Percentiles rank a stretch among this genome's conserved stretches.
Evolutionary conservation across 30 jellyfish, hydroid and myxozoan genomes (phyloP).

Genomic region (Aurelia sp.): DNA sequence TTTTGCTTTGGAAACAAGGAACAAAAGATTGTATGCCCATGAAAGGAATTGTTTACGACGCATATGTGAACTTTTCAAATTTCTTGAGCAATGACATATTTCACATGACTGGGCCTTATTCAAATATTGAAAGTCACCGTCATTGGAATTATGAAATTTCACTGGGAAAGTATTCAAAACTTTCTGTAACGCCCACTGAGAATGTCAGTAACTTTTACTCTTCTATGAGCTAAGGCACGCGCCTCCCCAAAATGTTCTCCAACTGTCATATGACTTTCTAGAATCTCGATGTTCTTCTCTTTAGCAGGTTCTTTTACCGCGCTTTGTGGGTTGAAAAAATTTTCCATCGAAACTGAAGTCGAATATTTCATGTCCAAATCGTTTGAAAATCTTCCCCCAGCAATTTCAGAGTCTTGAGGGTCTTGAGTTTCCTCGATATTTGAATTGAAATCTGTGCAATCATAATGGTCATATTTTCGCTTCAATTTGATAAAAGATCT

Average conservation of each 20-base stretch:
- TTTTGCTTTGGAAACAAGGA: too few relatives aligned
- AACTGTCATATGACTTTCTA: too few relatives aligned
- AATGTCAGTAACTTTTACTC: conserved; percentile 46
- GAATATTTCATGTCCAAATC: conserved; percentile 9
- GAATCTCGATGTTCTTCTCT: too few relatives aligned
- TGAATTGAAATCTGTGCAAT: background rate
- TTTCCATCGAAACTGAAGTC: background rate
- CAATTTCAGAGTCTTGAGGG: background rate
- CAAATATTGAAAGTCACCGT: too few relatives aligned
- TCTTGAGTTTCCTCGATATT: background rate
- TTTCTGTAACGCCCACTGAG: conserved; percentile 68
- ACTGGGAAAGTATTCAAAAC: conserved; percentile 15
- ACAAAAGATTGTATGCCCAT: too few relatives aligned
- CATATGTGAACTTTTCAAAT: too few relatives aligned
- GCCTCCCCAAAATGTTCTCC: conserved; percentile 61
- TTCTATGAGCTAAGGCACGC: conserved; percentile 61
- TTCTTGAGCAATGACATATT: too few relatives aligned
- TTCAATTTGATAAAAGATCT: conserved; percentile 43
- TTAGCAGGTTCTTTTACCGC: background rate
- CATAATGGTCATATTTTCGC: conserved; percentile 57
- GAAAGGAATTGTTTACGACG: too few relatives aligned
- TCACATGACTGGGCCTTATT: too few relatives aligned
- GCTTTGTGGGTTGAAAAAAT: too few relatives aligned
- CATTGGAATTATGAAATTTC: too few relatives aligned
- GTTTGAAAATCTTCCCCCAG: background rate